Percentiles rank a stretch among this genome's conserved stretches.
These are phyloP conservation scores for Synchiropus splendidus DNA, from an alignment of 2,113 vertebrate genomes.

Conservation along the genomic window DNA sequence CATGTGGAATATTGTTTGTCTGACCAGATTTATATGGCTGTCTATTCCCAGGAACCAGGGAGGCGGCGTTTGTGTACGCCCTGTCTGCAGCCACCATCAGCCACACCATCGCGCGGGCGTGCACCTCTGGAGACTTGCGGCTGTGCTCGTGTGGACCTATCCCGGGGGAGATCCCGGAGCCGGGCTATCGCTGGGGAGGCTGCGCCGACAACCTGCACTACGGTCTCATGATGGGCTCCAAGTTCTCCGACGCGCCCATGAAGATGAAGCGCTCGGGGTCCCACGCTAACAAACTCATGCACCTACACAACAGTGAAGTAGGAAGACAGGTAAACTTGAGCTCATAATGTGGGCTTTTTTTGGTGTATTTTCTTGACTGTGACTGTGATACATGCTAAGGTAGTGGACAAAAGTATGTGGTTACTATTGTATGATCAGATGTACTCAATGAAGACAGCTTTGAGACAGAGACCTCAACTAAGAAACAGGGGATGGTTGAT, in stretches of 20 bases:
- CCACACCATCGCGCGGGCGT: slow-evolving; percentile 91
- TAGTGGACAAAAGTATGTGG: too few species aligned
- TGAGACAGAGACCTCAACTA: too few species aligned
- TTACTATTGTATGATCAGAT: too few species aligned
- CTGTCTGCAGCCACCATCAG: slow-evolving; percentile 92
- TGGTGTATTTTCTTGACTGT: too few species aligned
- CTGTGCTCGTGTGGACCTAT: slow-evolving; percentile 91
- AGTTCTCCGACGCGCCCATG: slow-evolving; percentile 97
- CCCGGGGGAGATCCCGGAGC: slow-evolving; percentile 85
- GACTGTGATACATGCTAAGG: too few species aligned
- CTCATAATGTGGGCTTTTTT: too few species aligned
- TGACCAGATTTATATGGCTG: too few species aligned
- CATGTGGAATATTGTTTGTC: too few species aligned
- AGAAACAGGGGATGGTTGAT: too few species aligned
- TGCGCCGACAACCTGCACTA: slow-evolving; percentile 97
- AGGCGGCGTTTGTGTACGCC: slow-evolving; percentile 92
- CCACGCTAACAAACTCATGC: slow-evolving; percentile 98
- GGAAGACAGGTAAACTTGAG: slow-evolving; percentile 92
- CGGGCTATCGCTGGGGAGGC: slow-evolving; percentile 97
- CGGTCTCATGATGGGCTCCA: slow-evolving; percentile 92
- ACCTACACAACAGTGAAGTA: slow-evolving; percentile 99
- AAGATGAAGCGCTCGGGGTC: slow-evolving; percentile 95
- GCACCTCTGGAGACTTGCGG: slow-evolving; percentile 88
- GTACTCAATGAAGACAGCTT: too few species aligned
- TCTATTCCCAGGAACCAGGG: slow-evolving; percentile 78